Base-by-base conservation (phyloP, 2,797 vertebrate species). In the Cynodonichthys magdalenae region DNA sequence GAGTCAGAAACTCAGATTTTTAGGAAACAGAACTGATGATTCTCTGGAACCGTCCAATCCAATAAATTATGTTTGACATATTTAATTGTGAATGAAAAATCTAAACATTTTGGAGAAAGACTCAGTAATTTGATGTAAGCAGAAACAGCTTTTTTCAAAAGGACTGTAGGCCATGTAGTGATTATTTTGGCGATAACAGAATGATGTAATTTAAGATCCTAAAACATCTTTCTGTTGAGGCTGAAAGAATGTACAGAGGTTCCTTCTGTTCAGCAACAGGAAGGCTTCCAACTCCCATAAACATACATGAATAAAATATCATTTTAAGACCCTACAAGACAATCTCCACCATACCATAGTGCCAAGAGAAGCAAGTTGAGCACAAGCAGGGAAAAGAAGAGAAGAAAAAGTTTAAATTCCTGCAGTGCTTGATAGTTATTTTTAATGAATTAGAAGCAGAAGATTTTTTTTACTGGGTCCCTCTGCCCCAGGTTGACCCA, bases 281-380 rank as follows among this genome's bases (percentile, higher is more conserved):
- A 69, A 71, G 77, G 75, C 74, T 70, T 78, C 59, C 50, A 63
- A 63, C 78, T 80, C 59, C 54, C 75, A 68, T 80, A 77, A 89
- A 88, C 72, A 79, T 85, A 86, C 75, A 82, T 91, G 87, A 92
- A 92, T 92, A 91, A 93, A 91, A 89, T 87, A 93, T 90, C 74
- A 89, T 87, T 75, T 83, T 51, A 71, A 83, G 85, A 88, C 70
- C 71, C 74, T 67, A 14, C 19, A 76, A 87, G 71, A 91, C 87
- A 87, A 90, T 87, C 75, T 70, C 59, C 27, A 55, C 53, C 57
- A 59, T 65, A 69, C 60, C 36, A 70, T 59, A 61, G 78, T 51
- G 63, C 62, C 76, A 77, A 34, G 49, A 77, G 64, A 60, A 61
- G 69, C 49, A 49, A 70, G 71, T 59, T 44, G 24, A 31, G 61